Evolutionary conservation across 1,140 invertebrate genomes (phyloP).

Genomic region (Trissolcus basalis): DNA sequence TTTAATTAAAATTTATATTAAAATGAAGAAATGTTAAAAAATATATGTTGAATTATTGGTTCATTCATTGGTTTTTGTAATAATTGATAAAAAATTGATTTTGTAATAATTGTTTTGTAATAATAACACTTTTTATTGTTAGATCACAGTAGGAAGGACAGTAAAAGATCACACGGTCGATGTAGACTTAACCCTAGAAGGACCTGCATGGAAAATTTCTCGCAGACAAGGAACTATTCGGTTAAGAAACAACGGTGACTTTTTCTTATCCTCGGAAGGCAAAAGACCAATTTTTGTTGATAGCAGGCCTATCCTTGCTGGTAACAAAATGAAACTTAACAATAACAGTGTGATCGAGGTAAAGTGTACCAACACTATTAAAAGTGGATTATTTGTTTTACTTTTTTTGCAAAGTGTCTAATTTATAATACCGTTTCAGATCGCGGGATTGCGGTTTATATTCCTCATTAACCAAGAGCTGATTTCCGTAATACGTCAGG

Average conservation of each 20-base stretch:
- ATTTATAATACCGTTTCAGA: slow-evolving; percentile 77
- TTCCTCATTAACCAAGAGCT: slow-evolving; percentile 95
- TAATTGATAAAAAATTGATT: no score
- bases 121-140: slow-evolving; percentile 3
- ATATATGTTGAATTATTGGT: no score
- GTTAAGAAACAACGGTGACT: slow-evolving; percentile 93
- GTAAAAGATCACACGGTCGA: slow-evolving; percentile 94
- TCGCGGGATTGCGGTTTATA: slow-evolving; percentile 92
- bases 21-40: slow-evolving; percentile 9
- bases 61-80: no score
- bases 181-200: slow-evolving; percentile 95
- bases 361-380: no score
- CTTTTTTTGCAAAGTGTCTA: slow-evolving; percentile 1
- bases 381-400: slow-evolving; percentile 8
- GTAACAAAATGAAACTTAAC: slow-evolving; percentile 90
- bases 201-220: slow-evolving; percentile 90
- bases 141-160: slow-evolving; percentile 94
- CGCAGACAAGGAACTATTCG: slow-evolving; percentile 92
- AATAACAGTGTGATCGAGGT: slow-evolving; percentile 97
- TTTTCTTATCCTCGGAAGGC: slow-evolving; percentile 96
- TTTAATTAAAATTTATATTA: slow-evolving; percentile 4
- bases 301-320: slow-evolving; percentile 89
- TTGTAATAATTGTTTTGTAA: background rate
- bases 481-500: slow-evolving; percentile 88
- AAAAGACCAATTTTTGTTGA: slow-evolving; percentile 96